Conservation (phyloP, 1,140 invertebrate genomes). For the Drosophila lacteicornis region DNA sequence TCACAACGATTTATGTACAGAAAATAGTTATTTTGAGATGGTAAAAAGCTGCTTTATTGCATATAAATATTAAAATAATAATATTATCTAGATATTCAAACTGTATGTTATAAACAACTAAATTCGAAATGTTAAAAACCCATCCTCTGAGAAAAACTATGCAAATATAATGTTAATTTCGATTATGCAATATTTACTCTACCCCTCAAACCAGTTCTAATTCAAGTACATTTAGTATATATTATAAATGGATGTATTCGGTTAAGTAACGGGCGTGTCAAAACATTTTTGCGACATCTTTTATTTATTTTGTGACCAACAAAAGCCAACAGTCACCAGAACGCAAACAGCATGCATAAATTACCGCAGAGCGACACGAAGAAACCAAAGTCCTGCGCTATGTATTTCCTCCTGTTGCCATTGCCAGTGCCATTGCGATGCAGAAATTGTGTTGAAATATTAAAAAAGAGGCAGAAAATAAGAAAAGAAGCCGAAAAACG, state of each 20-base stretch:
- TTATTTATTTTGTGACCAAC: constrained; percentile 75
- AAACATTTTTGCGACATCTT: constrained; percentile 72
- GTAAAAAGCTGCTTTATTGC: not conserved
- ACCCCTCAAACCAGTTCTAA: not conserved
- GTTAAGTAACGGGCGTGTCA: constrained; percentile 70
- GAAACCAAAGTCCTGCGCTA: constrained; percentile 47
- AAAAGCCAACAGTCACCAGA: constrained; percentile 73
- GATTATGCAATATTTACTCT: not conserved
- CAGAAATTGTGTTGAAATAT: constrained; percentile 78
- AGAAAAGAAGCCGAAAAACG: constrained; percentile 35
- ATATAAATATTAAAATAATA: not conserved
- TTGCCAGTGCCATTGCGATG: constrained; percentile 57
- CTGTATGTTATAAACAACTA: no score
- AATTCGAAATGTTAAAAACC: no score
- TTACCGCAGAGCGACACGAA: constrained; percentile 67
- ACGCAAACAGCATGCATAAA: constrained; percentile 80
- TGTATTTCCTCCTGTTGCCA: constrained; percentile 25
- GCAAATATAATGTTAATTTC: not conserved
- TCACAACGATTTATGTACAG: not conserved
- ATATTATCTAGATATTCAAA: no score
- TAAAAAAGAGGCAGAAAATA: constrained; percentile 62
- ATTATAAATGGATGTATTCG: constrained; percentile 10
- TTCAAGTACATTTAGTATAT: constrained; percentile 9
- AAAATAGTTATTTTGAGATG: not conserved
- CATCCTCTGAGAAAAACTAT: no score